phyloP scores from a whole-genome alignment of 2,888 invertebrate species.

The Papilio elwesi region DNA sequence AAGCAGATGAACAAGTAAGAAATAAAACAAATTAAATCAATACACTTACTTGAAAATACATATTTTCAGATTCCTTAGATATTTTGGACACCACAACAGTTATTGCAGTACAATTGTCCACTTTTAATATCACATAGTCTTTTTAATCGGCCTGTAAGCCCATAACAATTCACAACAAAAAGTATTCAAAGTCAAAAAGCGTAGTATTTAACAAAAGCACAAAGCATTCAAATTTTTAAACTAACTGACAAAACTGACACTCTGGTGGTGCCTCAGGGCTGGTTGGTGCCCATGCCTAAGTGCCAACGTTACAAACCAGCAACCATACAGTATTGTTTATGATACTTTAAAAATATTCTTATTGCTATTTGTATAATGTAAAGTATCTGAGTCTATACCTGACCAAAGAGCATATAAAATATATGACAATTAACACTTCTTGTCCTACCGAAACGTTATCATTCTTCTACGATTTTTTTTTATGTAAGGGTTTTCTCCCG shows the following conservation, averaged over 20 bases:
- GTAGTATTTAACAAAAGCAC: neutral
- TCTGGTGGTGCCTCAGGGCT: neutral
- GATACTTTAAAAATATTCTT: too few relatives aligned
- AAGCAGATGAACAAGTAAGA: neutral
- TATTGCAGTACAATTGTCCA: slow-evolving; percentile 55
- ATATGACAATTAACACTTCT: too few relatives aligned
- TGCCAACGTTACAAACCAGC: neutral
- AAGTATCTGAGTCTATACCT: too few relatives aligned
- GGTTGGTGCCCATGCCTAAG: neutral
- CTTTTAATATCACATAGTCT: slow-evolving; percentile 4
- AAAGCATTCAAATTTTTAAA: slow-evolving; percentile 22
- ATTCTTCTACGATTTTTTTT: too few relatives aligned
- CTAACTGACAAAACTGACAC: slow-evolving; percentile 18
- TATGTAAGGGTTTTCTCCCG: too few relatives aligned
- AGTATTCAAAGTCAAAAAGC: too few relatives aligned
- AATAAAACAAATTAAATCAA: slow-evolving; percentile 13
- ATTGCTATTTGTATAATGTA: too few relatives aligned
- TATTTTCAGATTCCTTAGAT: slow-evolving; percentile 41
- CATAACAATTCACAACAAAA: neutral
- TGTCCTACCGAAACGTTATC: too few relatives aligned
- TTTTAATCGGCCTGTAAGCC: neutral
- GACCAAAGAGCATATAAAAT: too few relatives aligned
- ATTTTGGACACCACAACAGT: slow-evolving; percentile 6
- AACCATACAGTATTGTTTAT: neutral
- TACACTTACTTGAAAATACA: slow-evolving; percentile 68